These are phyloP conservation scores for Sebastes itinus DNA, from an alignment of 2,797 vertebrate species.

Conservation along the genomic window DNA sequence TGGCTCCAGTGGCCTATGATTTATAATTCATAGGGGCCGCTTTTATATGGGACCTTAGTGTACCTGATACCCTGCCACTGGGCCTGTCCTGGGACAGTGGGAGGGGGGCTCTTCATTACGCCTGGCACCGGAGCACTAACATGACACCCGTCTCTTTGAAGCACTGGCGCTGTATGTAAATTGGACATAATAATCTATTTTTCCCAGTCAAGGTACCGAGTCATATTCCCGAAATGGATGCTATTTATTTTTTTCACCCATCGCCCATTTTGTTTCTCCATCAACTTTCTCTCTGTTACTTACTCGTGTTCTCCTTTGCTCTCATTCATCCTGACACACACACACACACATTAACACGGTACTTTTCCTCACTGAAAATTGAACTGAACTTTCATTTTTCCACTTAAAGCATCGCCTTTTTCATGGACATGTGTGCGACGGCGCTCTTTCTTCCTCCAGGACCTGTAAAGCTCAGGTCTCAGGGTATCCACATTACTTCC, in stretches of 20 bases:
- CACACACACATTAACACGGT: neutral
- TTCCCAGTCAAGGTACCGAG: conserved; percentile 55
- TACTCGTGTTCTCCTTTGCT: neutral
- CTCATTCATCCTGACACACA: neutral
- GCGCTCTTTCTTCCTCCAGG: conserved; percentile 66
- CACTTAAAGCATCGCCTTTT: conserved; percentile 33
- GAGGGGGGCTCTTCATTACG: conserved; percentile 80
- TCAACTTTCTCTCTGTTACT: conserved; percentile 22
- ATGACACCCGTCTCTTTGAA: conserved; percentile 76
- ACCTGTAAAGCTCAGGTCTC: conserved; percentile 70
- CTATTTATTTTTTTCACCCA: neutral
- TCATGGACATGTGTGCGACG: conserved; percentile 32
- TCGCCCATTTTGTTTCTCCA: conserved; percentile 42
- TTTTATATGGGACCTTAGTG: conserved; percentile 88
- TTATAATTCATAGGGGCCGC: conserved; percentile 91
- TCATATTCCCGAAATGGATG: conserved; percentile 57
- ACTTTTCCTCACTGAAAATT: conserved; percentile 22
- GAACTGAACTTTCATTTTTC: conserved; percentile 40
- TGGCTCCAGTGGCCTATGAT: conserved; percentile 89
- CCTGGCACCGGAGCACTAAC: conserved; percentile 76
- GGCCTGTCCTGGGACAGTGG: conserved; percentile 80
- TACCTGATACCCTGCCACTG: conserved; percentile 86
- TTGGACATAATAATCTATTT: conserved; percentile 74
- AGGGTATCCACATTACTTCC: conserved; percentile 66
- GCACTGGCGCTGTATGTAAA: conserved; percentile 68